Percentiles rank a stretch among this genome's conserved stretches.
Evolutionary conservation across 2,113 vertebrate species (phyloP).

Genomic region (Amblyornis subalaris): DNA sequence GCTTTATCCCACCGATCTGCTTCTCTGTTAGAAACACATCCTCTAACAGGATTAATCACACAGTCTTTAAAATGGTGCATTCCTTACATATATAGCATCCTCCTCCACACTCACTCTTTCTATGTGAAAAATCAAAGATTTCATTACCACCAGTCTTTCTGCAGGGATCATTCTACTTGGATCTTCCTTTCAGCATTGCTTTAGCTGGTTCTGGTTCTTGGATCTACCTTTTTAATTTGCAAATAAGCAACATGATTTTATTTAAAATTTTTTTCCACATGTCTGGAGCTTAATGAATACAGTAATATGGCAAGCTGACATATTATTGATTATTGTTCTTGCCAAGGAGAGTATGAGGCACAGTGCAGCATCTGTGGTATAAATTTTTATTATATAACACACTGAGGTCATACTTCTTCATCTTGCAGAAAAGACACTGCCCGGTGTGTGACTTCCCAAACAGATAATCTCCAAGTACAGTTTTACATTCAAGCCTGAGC

Average conservation of each 20-base stretch:
- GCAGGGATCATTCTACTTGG: background rate
- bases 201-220: background rate
- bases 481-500: background rate
- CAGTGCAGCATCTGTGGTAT: background rate
- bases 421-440: background rate
- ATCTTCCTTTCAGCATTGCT: background rate
- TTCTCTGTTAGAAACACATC: slow-evolving; percentile 1
- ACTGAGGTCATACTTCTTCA: background rate
- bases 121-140: background rate
- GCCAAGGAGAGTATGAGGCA: background rate
- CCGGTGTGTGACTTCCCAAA: background rate
- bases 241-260: background rate
- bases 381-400: background rate
- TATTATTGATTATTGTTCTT: background rate
- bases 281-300: background rate
- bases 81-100: background rate
- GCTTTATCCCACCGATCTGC: slow-evolving; percentile 2
- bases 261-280: background rate
- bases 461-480: background rate
- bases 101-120: background rate
- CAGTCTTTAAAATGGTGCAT: background rate
- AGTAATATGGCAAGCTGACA: background rate
- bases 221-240: background rate
- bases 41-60: slow-evolving; percentile 29
- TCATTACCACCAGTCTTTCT: background rate